A percentile compares a stretch with the other conserved stretches of the same genome.
Evolutionary conservation across 2,113 vertebrate genomes (phyloP).

Genomic region (Procavia capensis): DNA sequence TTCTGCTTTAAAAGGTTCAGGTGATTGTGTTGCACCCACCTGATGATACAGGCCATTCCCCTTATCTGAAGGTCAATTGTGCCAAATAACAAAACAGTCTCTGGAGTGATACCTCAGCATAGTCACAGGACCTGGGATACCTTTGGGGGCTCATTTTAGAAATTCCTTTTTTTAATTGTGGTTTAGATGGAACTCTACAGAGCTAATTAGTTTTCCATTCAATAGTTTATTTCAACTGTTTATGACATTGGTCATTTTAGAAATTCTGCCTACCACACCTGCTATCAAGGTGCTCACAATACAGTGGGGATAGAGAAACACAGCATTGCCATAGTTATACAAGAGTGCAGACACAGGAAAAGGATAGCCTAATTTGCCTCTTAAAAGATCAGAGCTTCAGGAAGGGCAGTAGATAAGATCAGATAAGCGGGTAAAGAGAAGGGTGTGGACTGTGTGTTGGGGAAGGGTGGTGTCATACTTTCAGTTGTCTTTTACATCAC

Average conservation of each 20-base stretch:
- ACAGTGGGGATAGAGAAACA: neutral
- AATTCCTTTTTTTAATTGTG: neutral
- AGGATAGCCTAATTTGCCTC: neutral
- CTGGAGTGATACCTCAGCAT: neutral
- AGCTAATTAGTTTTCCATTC: too few relatives aligned
- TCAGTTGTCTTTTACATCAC: constrained; percentile 49
- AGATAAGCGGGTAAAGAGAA: neutral
- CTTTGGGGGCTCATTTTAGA: neutral
- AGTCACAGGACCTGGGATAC: neutral
- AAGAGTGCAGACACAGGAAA: neutral
- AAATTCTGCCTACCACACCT: neutral
- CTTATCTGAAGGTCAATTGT: neutral
- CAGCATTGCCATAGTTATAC: neutral
- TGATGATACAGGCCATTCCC: neutral
- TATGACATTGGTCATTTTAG: neutral
- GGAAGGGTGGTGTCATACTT: neutral
- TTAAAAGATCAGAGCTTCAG: neutral
- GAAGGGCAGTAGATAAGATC: constrained; percentile 32
- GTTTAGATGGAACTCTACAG: too few relatives aligned
- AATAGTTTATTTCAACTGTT: too few relatives aligned
- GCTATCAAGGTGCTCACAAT: neutral
- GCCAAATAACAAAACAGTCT: neutral
- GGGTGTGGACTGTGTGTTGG: neutral
- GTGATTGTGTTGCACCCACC: neutral
- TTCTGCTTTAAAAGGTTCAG: neutral